A percentile compares a stretch with the other conserved stretches of the same genome.
Evolutionary conservation across 2,888 invertebrate species (phyloP).

Genomic region (Mongoloraphidia duomilia): DNA sequence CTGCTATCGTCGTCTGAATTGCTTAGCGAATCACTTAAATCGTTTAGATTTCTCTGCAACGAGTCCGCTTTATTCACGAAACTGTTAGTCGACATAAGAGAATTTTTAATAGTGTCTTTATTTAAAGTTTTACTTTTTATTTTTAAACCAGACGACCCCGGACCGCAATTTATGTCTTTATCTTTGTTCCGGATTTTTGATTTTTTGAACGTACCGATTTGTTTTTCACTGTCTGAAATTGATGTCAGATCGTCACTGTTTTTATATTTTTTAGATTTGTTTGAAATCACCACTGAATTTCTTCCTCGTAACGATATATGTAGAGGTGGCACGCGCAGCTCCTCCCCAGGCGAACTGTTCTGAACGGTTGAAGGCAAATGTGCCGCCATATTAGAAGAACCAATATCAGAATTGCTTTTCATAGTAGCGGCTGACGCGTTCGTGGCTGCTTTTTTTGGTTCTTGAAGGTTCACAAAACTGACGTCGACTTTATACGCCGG

Average conservation of each 20-base stretch:
- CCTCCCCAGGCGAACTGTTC: conserved; percentile 32
- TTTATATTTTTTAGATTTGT: conserved; percentile 48
- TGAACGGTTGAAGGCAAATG: no score
- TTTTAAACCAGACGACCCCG: no score
- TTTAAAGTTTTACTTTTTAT: no score
- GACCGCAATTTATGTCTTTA: conserved; percentile 14
- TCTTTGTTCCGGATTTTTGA: conserved; percentile 21
- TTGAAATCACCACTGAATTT: conserved; percentile 72
- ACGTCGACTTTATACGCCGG: conserved; percentile 71
- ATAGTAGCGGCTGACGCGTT: conserved; percentile 20
- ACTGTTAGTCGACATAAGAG: no score
- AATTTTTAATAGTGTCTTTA: no score
- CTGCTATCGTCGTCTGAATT: no score
- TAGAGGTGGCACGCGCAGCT: conserved; percentile 72
- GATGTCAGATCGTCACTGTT: conserved; percentile 22
- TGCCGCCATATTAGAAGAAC: no score
- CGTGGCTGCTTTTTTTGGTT: conserved; percentile 26
- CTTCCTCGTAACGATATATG: conserved; percentile 76
- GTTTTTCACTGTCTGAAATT: conserved; percentile 11
- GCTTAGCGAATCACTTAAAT: no score
- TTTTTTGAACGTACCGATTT: conserved; percentile 21
- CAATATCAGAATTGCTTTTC: no score
- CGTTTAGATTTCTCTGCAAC: no score
- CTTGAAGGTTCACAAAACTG: conserved; percentile 48
- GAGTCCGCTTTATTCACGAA: no score